These are phyloP conservation scores for Aspidapion aeneum DNA, from an alignment of 2,888 invertebrate genomes.

Conservation along the genomic window DNA sequence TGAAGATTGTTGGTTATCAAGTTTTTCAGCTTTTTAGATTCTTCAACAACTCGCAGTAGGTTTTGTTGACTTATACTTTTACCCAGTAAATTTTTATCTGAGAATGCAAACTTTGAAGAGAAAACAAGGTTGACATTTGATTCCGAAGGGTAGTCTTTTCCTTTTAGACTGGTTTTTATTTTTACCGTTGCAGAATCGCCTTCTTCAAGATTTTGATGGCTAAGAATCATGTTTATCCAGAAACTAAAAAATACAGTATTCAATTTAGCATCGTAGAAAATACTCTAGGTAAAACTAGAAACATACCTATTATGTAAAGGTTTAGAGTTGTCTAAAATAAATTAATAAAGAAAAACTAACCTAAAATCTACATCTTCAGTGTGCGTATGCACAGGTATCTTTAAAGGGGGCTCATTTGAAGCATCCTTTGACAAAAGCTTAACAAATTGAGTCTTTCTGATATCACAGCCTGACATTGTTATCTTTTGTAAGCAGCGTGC, in stretches of 20 bases:
- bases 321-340: no score
- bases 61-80: background rate
- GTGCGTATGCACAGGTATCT: slow-evolving; percentile 35
- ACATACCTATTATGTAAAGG: no score
- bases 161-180: background rate
- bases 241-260: background rate
- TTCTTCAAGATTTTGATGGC: background rate
- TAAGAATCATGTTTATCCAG: background rate
- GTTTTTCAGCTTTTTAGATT: slow-evolving; percentile 50
- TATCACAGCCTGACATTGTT: slow-evolving; percentile 21
- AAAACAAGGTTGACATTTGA: background rate
- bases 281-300: no score
- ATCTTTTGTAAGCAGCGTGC: slow-evolving; percentile 21
- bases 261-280: no score
- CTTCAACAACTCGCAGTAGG: slow-evolving; percentile 35
- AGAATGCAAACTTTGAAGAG: background rate
- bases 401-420: slow-evolving; percentile 26
- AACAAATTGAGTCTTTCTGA: slow-evolving; percentile 22
- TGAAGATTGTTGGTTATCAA: slow-evolving; percentile 50
- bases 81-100: background rate
- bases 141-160: background rate
- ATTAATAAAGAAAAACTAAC: slow-evolving; percentile 22
- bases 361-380: slow-evolving; percentile 48
- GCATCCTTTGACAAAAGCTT: slow-evolving; percentile 22
- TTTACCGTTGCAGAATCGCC: background rate